Evolutionary conservation across 1,140 invertebrate genomes (phyloP), one percentile per base, ranked within the genome.

Genomic region (Calephelis nemesis): DNA sequence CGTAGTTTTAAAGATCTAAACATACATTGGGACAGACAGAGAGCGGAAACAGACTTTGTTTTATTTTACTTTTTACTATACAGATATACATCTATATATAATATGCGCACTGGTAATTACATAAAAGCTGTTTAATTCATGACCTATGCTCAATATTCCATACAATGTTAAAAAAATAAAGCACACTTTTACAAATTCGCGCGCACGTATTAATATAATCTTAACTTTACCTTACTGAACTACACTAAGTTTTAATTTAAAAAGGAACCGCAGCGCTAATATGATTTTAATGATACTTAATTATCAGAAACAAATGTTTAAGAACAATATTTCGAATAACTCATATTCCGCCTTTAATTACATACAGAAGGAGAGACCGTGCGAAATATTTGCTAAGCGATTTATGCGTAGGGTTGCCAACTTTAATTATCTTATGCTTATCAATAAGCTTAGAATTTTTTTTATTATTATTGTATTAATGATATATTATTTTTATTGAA

Each of bases 321-420:
- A 54, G 52, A 19, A 19, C 52, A 54, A 54, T 54, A 54, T 54
- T 54, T 54, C 19, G 52, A 54, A 54, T 54, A 54, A 54, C 52
- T 54, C 52, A 54, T 54, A 54, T 54, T 15, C 52, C 52, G 19
- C 52, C 52, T 19, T 54, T 54, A 54, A 54, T 54, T 54, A 54
- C 52, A 39, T 58, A 58, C 52, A 39, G 52, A 19, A 58, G 19
- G 52, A 39, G 42, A 45, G 52, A 58, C 52, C 52, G 52, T 58
- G 52, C 52, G 52, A 58, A 58, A 58, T 58, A 58, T 58, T 58
- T 58, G 52, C 52, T 58, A 58, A 58, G 10, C 52, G 52, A 58
- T 15, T 54, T 10, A 9, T 30, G 5, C 19, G 13, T 9, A 54
- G 50, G 50, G 50, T 54, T 7, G 5, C 19, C 49, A 8, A 13